A percentile compares a stretch with the other conserved stretches of the same genome.
phyloP scores from a whole-genome alignment of 2,888 invertebrate species.

The Andrena hattorfiana region DNA sequence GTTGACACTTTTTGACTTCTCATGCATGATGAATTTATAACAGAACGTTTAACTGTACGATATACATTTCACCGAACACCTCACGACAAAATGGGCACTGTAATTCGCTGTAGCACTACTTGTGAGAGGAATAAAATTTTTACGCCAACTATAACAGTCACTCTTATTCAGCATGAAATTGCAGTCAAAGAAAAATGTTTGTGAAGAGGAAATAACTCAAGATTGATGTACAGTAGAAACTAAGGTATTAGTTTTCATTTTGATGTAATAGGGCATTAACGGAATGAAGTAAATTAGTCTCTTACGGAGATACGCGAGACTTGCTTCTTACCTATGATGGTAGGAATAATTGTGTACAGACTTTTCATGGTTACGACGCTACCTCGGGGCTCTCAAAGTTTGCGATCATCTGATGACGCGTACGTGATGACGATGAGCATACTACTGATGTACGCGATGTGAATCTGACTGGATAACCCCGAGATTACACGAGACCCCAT shows the following conservation, averaged over 20 bases:
- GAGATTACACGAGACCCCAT: constrained; percentile 74
- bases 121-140: no score
- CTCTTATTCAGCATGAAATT: no score
- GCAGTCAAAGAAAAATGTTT: no score
- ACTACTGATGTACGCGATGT: constrained; percentile 71
- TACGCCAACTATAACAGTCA: no score
- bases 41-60: no score
- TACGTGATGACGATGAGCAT: constrained; percentile 62
- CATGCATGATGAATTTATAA: no score
- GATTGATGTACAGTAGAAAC: no score
- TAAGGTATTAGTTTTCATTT: neutral
- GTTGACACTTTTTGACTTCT: no score
- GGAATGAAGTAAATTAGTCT: neutral
- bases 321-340: constrained; percentile 53
- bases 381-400: constrained; percentile 40
- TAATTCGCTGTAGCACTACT: no score
- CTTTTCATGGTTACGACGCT: constrained; percentile 45
- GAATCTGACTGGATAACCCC: constrained; percentile 73
- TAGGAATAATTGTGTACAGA: constrained; percentile 21
- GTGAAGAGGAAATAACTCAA: no score
- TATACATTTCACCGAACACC: no score
- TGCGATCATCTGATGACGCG: constrained; percentile 61
- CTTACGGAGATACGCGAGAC: neutral
- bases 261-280: neutral
- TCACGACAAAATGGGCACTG: no score